Base-by-base conservation (phyloP, 2,797 vertebrate species). In the Antennarius maculatus region DNA sequence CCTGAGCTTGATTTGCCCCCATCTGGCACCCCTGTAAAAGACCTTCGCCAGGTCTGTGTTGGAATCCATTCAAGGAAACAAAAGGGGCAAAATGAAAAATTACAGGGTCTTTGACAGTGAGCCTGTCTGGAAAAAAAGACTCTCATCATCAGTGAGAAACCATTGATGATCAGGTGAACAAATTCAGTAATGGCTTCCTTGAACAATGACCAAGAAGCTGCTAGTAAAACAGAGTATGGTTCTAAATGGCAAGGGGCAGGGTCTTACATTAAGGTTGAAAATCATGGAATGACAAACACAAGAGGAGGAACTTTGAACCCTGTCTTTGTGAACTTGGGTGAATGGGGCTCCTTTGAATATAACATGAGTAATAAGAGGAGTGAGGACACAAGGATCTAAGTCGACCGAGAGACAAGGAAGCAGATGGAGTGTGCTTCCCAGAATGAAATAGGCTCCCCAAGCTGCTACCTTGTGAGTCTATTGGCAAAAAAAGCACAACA, bases 261-360 rank as follows among this genome's bases (percentile, higher is more conserved):
- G 11, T 29, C 23, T 45, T 41, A 29, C 17, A 55, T 42, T 43
- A 37, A 77, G 34, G 61, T 57, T 57, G 61, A 68, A 66, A 79
- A 78, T 88, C 81, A 85, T 82, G 66, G 70, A 82, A 81, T n/a
- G 79, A 80, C 69, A 75, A 80, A 69, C 67, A 87, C 82, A 88
- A 83, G 76, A 68, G 66, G 53, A 61, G 65, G 66, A 79, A 82
- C 84, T 86, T 85, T 87, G 84, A 78, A 83, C 86, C 80, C 51
- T 2, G 59, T 66, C 81, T 81, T 86, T 90, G 80, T 81, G 74
- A 84, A 82, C 89, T 76, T 66, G 68, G 63, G 58, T 23, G 66
- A 80, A 66, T 42, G 48, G 59, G 75, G 31, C 31, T 34, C 31
- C 31, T 34, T 34, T 34, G 31, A 34, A 1, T 34, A 5, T 5